Percentiles rank a stretch among this genome's conserved stretches.
phyloP scores from a whole-genome alignment of 1,140 invertebrate genomes.

The Hypsibius dujardini region DNA sequence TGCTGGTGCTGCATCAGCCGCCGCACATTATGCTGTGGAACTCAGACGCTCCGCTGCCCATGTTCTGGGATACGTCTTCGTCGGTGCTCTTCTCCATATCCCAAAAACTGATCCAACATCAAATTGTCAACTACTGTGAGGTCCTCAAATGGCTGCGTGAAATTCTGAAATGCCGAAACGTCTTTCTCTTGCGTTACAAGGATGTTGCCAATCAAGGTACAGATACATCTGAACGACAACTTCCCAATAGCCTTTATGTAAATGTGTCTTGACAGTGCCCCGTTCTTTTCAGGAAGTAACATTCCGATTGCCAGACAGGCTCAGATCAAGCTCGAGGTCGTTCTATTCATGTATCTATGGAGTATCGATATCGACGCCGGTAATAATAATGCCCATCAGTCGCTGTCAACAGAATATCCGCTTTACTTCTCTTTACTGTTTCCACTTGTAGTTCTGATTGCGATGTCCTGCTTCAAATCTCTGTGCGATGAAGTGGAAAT shows the following conservation, averaged over 20 bases:
- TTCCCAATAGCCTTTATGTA: too few species aligned
- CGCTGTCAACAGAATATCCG: too few species aligned
- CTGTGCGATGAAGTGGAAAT: slow-evolving; percentile 92
- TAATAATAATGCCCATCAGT: too few species aligned
- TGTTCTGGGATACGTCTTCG: slow-evolving; percentile 86
- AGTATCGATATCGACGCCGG: slow-evolving; percentile 91
- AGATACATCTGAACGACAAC: too few species aligned
- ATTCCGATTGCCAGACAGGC: slow-evolving; percentile 82
- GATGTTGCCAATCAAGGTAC: slow-evolving; percentile 78
- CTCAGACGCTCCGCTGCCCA: slow-evolving; percentile 83
- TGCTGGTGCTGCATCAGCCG: slow-evolving; percentile 75
- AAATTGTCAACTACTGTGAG: slow-evolving; percentile 87
- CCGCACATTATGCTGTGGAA: slow-evolving; percentile 95
- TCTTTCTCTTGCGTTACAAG: slow-evolving; percentile 75
- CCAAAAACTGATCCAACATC: slow-evolving; percentile 92
- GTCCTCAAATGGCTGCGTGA: slow-evolving; percentile 88
- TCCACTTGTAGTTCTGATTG: slow-evolving; percentile 76
- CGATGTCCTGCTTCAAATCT: slow-evolving; percentile 84
- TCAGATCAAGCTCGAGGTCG: slow-evolving; percentile 92
- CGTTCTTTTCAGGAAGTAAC: too few species aligned
- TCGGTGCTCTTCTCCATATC: slow-evolving; percentile 92
- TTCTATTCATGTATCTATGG: slow-evolving; percentile 97
- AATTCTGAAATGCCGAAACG: slow-evolving; percentile 77
- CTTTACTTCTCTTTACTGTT: too few species aligned
- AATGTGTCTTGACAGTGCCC: too few species aligned